Evolutionary conservation across 2,797 vertebrate genomes (phyloP), one percentile per base, ranked within the genome.

Genomic region (Leptodactylus fallax): DNA sequence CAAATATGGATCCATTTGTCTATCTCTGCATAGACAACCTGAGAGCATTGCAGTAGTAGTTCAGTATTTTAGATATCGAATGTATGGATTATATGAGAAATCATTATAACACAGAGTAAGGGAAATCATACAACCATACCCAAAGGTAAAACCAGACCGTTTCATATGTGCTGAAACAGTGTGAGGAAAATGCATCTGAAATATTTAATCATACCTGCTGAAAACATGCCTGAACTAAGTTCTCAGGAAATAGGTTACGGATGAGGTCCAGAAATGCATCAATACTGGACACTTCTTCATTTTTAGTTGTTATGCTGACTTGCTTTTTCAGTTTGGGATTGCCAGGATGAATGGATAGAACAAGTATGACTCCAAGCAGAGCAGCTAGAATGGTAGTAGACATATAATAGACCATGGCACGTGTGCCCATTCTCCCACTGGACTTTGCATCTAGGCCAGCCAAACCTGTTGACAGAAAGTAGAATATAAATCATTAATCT

Each of bases 341-440:
- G 7, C 96, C 96, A 0, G 96, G 96, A 87, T 97, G 96, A 89
- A 97, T 96, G 8, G 93, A 90, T 36, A 97, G 67, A 21, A 97
- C 96, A 88, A 97, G 93, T 89, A 97, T 96, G 87, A 97, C 96
- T 7, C 96, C 96, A 3, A 96, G 92, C 58, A 96, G 69, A 11
- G 96, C 96, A 1, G 96, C 96, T 0, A 96, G 95, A 0, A 97
- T 12, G 0, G 96, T 97, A 81, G 96, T 97, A 89, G 94, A 93
- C 94, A 97, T 95, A 92, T 97, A 97, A 91, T 97, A 97, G 16
- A 96, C 93, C 96, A 97, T 95, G 87, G 96, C 96, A 83, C 96
- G 93, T 21, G 94, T 95, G 7, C 96, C 96, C 96, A 97, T 97
- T 80, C 96, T 92, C 63, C 96, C 95, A 86, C 96, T 96, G 85